Percentiles rank a stretch among this genome's conserved stretches.
phyloP scores from a whole-genome alignment of 1,140 invertebrate genomes.

The Zaprionus capensis region DNA sequence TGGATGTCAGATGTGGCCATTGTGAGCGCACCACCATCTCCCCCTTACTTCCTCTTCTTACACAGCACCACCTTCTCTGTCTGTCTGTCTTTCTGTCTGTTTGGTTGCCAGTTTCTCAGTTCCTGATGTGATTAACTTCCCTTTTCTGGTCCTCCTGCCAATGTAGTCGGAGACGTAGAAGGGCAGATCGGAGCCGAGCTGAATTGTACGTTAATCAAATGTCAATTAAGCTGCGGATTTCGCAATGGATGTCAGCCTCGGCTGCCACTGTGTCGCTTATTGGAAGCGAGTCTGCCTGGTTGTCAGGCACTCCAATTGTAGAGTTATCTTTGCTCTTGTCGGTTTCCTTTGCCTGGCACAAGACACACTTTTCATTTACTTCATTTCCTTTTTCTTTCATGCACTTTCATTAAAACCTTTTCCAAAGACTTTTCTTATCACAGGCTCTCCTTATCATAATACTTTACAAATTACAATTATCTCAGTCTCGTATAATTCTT shows the following conservation, averaged over 20 bases:
- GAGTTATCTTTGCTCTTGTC: not conserved
- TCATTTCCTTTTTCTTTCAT: not conserved
- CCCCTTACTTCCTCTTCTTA: not conserved
- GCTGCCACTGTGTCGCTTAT: slow-evolving; percentile 9
- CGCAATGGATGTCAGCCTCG: slow-evolving; percentile 48
- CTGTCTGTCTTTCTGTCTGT: slow-evolving; percentile 15
- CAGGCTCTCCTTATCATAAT: not conserved
- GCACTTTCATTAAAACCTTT: not conserved
- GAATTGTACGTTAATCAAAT: slow-evolving; percentile 70
- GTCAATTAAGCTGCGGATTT: slow-evolving; percentile 67
- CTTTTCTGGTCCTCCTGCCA: slow-evolving; percentile 24
- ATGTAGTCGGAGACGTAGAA: not conserved
- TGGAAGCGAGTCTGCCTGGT: slow-evolving; percentile 4
- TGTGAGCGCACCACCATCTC: not conserved
- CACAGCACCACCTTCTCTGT: slow-evolving; percentile 14
- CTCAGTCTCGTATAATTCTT: not conserved
- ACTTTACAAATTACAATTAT: slow-evolving; percentile 2
- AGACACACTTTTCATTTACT: not conserved
- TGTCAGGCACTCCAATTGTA: slow-evolving; percentile 5
- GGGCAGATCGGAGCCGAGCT: not conserved
- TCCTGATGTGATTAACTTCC: slow-evolving; percentile 58
- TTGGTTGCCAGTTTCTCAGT: slow-evolving; percentile 30
- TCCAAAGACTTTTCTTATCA: not conserved
- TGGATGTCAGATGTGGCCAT: slow-evolving; percentile 16
- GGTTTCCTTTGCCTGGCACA: not conserved